Base-by-base conservation (phyloP, 2,113 vertebrate species). In the Xenopus laevis region DNA sequence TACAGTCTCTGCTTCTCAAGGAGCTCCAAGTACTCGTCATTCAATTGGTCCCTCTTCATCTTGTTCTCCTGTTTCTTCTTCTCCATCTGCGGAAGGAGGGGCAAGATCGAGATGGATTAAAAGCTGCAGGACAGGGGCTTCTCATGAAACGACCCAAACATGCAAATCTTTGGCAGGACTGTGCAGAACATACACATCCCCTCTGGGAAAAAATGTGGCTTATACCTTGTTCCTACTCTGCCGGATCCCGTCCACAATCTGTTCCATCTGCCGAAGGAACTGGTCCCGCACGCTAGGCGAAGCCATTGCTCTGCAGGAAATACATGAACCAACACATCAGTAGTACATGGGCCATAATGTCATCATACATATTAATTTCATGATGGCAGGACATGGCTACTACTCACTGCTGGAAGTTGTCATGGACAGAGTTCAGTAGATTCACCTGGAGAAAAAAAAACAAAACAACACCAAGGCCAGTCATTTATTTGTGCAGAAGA, bases 11-110 rank as follows among this genome's bases (percentile, higher is more conserved):
- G 96, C 83, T 97, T 96, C 78, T 99, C 97, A 23, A 99, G 89
- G 77, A 99, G 87, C 79, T 98, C 97, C 71, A 98, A 87, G 73
- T 98, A 95, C 79, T 99, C 94, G 61, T 99, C 97, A 0, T 98
- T 99, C 83, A 99, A 74, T 80, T 98, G 96, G 79, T 99, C 97
- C 80, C 97, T 88, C 80, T 95, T 88, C 97, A 99, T 99, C 84
- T 99, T 99, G 83, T 98, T 98, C 83, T 98, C 97, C 82, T 99
- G 97, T 81, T 98, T 98, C 82, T 95, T 99, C 82, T 95, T 99
- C 85, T 99, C 97, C 94, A 98, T 95, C 97, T 98, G 81, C 81
- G 47, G 55, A 27, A 7, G 67, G 1, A 64, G 58, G 52, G 30
- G 12, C 23, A 27, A 27, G 23, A 27, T 27, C 1, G 1, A 40